Base-by-base conservation (phyloP, 2,888 invertebrate species). In the Stenodema calcarata region DNA sequence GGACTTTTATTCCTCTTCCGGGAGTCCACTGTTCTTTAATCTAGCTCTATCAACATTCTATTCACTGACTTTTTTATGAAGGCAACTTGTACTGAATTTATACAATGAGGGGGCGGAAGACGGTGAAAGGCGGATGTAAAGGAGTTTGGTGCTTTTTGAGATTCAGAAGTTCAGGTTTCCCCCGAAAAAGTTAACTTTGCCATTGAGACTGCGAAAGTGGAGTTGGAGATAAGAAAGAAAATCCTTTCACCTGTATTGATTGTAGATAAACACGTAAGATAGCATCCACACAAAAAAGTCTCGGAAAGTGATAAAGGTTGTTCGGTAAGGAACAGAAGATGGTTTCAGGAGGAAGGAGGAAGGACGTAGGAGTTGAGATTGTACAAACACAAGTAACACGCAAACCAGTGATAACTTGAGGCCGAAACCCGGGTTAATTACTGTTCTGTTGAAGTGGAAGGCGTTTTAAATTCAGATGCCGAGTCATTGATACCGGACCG, bases 31-130 rank as follows among this genome's bases (percentile, higher is more conserved):
- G 78, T 78, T 44, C 78, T 44, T 78, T 44, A 78, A 78, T 78
- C 78, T 78, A 78, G 78, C 78, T 78, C 78, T 78, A 78, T 78
- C 78, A 78, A 42, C 78, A 78, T 78, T 78, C 78, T 78, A 78
- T 78, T 78, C 78, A 78, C 78, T 78, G 78, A 78, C 78, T 78
- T 78, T 35, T 78, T 78, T 78, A 78, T 78, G 78, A 44, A 81
- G 81, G 62, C 81, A 62, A 54, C 50, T 50, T 81, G 54, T 81
- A 81, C 54, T 81, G 81, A 50, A 81, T 81, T 81, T 81, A 81
- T 81, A 81, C 81, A 81, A 81, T 50, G 81, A 41, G 16, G 42
- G 79, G 44, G 35, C 16, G 12, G 47, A 47, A 79, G 79, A 16
- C 27, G 47, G 76, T 30, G 9, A 42, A 79, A 79, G 28, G n/a